phyloP scores from a whole-genome alignment of 2,888 invertebrate genomes.

The Boloria selene region DNA sequence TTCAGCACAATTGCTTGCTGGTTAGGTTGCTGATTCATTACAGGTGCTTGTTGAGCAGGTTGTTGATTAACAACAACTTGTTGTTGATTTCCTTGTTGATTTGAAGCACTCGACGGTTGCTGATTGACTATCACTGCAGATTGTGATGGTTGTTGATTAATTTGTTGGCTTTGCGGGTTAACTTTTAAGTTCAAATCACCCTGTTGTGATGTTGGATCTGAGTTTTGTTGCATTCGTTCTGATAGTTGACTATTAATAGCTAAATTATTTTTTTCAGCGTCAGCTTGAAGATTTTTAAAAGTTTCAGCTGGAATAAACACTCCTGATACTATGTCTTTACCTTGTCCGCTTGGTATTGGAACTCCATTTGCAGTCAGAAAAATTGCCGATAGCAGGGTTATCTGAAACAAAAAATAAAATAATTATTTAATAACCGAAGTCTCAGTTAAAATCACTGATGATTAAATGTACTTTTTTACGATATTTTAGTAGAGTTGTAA shows the following conservation, averaged over 20 bases:
- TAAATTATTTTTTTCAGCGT: slow-evolving; percentile 36
- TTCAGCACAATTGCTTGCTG: slow-evolving; percentile 12
- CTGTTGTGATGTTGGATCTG: slow-evolving; percentile 10
- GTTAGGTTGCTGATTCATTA: slow-evolving; percentile 14
- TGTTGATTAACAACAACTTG: slow-evolving; percentile 17
- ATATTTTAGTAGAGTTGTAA: slow-evolving; percentile 2
- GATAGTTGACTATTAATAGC: background rate
- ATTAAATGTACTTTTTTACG: background rate
- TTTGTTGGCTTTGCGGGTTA: slow-evolving; percentile 12
- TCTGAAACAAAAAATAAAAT: slow-evolving; percentile 15
- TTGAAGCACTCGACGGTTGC: slow-evolving; percentile 1
- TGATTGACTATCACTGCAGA: slow-evolving; percentile 15
- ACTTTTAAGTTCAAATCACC: slow-evolving; percentile 9
- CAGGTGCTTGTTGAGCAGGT: background rate
- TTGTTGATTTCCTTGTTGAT: slow-evolving; percentile 3
- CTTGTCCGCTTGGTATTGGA: slow-evolving; percentile 29
- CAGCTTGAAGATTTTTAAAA: slow-evolving; percentile 49
- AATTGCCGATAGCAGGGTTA: slow-evolving; percentile 13
- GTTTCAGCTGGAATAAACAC: slow-evolving; percentile 56
- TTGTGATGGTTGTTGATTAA: slow-evolving; percentile 18
- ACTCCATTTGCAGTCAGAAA: slow-evolving; percentile 28
- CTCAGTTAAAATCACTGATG: background rate
- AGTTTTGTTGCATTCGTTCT: slow-evolving; percentile 14
- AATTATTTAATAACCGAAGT: background rate
- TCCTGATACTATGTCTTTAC: slow-evolving; percentile 47